These are phyloP conservation scores for Euleptes europaea DNA, from an alignment of 2,113 vertebrate genomes.

Conservation along the genomic window DNA sequence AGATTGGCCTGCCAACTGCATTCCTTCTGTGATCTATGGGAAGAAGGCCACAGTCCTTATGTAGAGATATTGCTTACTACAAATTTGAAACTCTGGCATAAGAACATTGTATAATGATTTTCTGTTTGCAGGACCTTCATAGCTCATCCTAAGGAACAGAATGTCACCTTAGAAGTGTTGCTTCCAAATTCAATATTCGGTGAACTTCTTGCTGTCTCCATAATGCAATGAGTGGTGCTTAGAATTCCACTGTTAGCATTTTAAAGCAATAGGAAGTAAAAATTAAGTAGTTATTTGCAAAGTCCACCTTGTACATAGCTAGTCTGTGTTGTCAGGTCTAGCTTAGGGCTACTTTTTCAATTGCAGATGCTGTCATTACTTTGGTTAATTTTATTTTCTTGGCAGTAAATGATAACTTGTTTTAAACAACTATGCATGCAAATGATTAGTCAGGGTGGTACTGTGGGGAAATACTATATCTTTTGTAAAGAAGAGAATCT, in stretches of 20 bases:
- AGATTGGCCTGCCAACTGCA: neutral
- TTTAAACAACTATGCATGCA: neutral
- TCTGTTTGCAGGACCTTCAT: neutral
- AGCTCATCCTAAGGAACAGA: neutral
- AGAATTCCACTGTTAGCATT: constrained; percentile 17
- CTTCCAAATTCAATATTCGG: neutral
- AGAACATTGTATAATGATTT: constrained; percentile 1
- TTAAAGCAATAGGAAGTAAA: constrained; percentile 3
- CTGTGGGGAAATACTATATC: neutral
- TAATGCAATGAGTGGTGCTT: constrained; percentile 10
- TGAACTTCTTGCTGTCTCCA: neutral
- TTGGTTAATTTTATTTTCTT: constrained; percentile 3
- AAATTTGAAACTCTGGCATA: neutral
- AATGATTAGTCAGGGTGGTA: neutral
- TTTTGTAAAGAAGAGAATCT: neutral
- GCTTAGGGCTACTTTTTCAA: constrained; percentile 6
- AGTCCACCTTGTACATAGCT: constrained; percentile 44
- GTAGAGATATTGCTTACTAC: neutral
- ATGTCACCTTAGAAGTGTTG: neutral
- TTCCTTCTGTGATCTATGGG: neutral
- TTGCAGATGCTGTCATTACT: constrained; percentile 8
- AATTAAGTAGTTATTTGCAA: constrained; percentile 63
- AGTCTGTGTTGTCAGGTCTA: constrained; percentile 24
- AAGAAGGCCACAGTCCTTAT: neutral
- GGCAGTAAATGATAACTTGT: neutral